Evolutionary conservation across 2,113 vertebrate species (phyloP).

Genomic region (Pseudolaguvia tuberculata): DNA sequence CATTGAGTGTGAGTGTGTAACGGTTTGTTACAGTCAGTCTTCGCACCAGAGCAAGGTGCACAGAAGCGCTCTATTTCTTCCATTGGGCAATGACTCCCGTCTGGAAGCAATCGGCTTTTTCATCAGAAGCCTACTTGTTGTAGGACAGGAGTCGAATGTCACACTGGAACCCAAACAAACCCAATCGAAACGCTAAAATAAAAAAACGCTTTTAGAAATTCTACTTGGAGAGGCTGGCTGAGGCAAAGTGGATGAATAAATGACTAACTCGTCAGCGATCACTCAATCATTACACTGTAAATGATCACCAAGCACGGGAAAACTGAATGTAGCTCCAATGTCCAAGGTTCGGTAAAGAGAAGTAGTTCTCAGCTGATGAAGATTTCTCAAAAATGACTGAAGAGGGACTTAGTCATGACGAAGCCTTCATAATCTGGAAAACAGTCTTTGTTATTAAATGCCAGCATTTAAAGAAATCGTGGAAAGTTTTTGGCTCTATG

Average conservation of each 20-base stretch:
- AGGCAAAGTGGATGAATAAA: constrained; percentile 41
- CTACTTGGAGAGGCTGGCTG: constrained; percentile 21
- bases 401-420: too few species aligned
- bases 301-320: constrained; percentile 34
- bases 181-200: constrained; percentile 40
- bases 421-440: too few species aligned
- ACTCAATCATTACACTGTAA: constrained; percentile 33
- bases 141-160: constrained; percentile 75
- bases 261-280: constrained; percentile 44
- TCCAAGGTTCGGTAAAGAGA: constrained; percentile 12
- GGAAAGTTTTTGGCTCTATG: background rate
- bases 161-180: constrained; percentile 62
- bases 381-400: background rate
- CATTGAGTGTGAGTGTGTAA: too few species aligned
- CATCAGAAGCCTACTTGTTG: constrained; percentile 82
- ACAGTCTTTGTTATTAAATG: constrained; percentile 3
- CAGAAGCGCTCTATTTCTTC: constrained; percentile 39
- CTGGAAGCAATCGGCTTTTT: constrained; percentile 83
- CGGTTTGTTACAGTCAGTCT: too few species aligned
- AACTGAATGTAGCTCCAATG: background rate
- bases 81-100: constrained; percentile 49
- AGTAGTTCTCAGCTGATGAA: background rate
- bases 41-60: constrained; percentile 46
- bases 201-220: constrained; percentile 47
- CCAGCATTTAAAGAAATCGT: constrained; percentile 3